A percentile compares a stretch with the other conserved stretches of the same genome.
Conservation (phyloP, 2,888 invertebrate species). For the Polyommatus iphigenia region DNA sequence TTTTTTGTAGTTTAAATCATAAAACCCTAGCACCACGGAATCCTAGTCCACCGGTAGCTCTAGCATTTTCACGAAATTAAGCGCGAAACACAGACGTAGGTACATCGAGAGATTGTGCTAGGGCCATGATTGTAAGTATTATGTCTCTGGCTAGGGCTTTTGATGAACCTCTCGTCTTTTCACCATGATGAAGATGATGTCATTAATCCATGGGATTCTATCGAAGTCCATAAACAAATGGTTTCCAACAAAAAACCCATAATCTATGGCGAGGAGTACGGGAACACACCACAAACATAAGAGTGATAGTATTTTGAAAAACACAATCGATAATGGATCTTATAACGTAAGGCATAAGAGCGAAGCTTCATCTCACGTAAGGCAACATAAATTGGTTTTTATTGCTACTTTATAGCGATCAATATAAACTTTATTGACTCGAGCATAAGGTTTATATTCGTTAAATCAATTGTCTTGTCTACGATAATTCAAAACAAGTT, state of each 20-base stretch:
- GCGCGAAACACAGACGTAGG: too few relatives aligned
- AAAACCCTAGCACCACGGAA: too few relatives aligned
- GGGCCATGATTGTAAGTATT: background rate
- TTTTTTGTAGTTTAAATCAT: too few relatives aligned
- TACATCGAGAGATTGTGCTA: too few relatives aligned
- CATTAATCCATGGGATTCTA: conserved; percentile 26
- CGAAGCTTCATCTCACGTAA: background rate
- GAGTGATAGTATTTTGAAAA: background rate
- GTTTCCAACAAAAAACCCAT: conserved; percentile 16
- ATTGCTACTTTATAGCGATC: conserved; percentile 3
- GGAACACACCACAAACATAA: background rate
- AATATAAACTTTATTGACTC: background rate
- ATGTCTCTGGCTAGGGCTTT: too few relatives aligned
- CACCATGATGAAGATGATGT: conserved; percentile 15
- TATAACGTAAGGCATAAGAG: background rate
- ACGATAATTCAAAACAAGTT: conserved; percentile 21
- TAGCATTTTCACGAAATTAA: too few relatives aligned
- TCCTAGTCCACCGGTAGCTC: too few relatives aligned
- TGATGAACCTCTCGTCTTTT: background rate
- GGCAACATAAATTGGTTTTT: background rate
- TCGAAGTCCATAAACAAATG: conserved; percentile 21
- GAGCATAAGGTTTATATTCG: background rate
- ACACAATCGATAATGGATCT: background rate
- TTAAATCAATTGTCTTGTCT: conserved; percentile 2
- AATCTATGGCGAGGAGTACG: conserved; percentile 22